A percentile compares a stretch with the other conserved stretches of the same genome.
Evolutionary conservation across 2,888 invertebrate genomes (phyloP).

Genomic region (Thymelicus sylvestris): DNA sequence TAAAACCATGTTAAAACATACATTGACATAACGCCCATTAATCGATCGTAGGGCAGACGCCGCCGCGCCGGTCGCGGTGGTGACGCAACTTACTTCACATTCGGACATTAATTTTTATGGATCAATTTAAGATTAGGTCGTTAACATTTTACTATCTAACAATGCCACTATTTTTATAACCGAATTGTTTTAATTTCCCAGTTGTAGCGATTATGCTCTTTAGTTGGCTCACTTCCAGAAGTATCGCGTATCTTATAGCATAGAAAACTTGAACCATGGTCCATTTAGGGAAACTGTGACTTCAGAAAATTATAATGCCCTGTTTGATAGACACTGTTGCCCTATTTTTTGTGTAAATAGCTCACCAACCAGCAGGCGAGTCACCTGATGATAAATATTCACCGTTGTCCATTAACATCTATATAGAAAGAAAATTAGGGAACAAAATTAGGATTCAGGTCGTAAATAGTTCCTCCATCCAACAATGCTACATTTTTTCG

Average conservation of each 20-base stretch:
- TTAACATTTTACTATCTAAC: constrained; percentile 13
- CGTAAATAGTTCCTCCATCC: constrained; percentile 1
- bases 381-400: no score
- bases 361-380: no score
- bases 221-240: constrained; percentile 17
- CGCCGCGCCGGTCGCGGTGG: not conserved
- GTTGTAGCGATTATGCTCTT: constrained; percentile 9
- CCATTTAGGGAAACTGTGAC: not conserved
- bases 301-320: not conserved
- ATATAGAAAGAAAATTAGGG: no score
- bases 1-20: no score
- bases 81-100: constrained; percentile 1
- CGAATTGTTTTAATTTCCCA: constrained; percentile 5
- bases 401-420: no score
- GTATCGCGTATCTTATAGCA: not conserved
- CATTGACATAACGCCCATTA: no score
- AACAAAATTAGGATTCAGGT: no score
- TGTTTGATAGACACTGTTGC: no score
- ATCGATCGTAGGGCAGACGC: not conserved
- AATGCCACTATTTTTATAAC: constrained; percentile 7
- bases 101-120: constrained; percentile 19
- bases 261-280: constrained; percentile 9
- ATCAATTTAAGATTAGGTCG: constrained; percentile 9
- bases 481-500: constrained; percentile 7
- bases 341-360: no score